Percentiles rank a stretch among this genome's conserved stretches.
These are phyloP conservation scores for Nycticryphes semicollaris DNA, from an alignment of 2,113 vertebrate species.

Conservation along the genomic window DNA sequence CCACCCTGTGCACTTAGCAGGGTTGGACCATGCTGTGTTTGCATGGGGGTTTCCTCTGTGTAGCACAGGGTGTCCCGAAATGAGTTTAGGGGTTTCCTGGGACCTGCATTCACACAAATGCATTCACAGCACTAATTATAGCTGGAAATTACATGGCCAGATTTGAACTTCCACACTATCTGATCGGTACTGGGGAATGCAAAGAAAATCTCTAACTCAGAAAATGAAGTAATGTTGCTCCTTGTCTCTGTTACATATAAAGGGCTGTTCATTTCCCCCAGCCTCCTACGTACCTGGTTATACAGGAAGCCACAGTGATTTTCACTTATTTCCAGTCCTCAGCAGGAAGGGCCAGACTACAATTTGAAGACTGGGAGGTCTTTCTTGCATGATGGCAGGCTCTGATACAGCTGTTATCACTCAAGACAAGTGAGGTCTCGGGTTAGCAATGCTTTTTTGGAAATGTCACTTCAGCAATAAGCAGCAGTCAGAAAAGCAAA, in stretches of 20 bases:
- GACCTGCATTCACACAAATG: neutral
- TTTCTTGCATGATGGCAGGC: neutral
- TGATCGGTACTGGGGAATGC: too few species aligned
- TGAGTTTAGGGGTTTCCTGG: neutral
- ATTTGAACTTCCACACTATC: neutral
- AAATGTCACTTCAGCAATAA: neutral
- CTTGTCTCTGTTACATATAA: neutral
- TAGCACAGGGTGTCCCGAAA: rapidly evolving
- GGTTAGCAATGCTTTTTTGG: neutral
- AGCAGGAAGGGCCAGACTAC: neutral
- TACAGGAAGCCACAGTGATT: neutral
- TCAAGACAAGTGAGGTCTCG: neutral
- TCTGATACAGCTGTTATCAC: neutral
- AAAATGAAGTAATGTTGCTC: neutral
- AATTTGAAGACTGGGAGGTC: neutral
- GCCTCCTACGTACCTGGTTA: neutral
- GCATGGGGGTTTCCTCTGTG: too few species aligned
- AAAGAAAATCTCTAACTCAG: neutral
- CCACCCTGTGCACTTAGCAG: neutral
- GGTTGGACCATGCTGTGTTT: neutral
- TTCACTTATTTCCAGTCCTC: neutral
- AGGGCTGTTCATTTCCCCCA: neutral
- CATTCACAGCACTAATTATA: neutral
- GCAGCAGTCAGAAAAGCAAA: neutral
- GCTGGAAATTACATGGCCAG: rapidly evolving